These are phyloP conservation scores for Dasyornis broadbenti DNA, from an alignment of 2,113 vertebrate species.

Conservation along the genomic window DNA sequence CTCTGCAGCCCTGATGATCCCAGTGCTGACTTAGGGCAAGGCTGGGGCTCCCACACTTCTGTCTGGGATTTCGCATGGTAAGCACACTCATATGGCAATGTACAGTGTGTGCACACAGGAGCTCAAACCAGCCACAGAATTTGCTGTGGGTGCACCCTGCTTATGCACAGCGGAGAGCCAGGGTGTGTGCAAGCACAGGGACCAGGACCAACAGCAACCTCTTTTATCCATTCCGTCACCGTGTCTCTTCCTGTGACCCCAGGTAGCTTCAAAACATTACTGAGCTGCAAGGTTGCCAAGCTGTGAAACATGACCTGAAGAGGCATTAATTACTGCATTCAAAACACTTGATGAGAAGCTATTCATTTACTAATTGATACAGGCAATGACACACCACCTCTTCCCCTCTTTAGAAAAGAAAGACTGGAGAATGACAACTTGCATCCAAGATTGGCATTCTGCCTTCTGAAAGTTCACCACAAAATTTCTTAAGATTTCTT, in stretches of 20 bases:
- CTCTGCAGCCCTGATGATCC: neutral
- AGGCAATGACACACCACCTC: neutral
- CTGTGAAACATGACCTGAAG: neutral
- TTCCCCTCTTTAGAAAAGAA: neutral
- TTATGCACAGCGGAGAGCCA: neutral
- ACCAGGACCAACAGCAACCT: neutral
- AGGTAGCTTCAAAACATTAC: neutral
- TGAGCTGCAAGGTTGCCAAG: neutral
- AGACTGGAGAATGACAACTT: neutral
- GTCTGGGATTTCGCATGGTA: neutral
- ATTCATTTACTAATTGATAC: neutral
- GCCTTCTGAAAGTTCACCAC: neutral
- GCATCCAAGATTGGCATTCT: neutral
- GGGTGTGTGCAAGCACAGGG: neutral
- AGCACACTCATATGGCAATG: rapidly evolving
- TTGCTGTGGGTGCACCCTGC: rapidly evolving
- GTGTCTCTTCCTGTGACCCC: rapidly evolving
- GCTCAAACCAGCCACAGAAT: neutral
- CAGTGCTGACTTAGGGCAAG: neutral
- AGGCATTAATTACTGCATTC: neutral
- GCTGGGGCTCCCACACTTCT: neutral
- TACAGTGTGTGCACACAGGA: neutral
- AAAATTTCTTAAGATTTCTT: neutral
- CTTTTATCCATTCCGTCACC: neutral
- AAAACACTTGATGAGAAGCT: neutral